These are phyloP conservation scores for Berghia stephanieae DNA, from an alignment of 1,140 invertebrate species.

Conservation along the genomic window DNA sequence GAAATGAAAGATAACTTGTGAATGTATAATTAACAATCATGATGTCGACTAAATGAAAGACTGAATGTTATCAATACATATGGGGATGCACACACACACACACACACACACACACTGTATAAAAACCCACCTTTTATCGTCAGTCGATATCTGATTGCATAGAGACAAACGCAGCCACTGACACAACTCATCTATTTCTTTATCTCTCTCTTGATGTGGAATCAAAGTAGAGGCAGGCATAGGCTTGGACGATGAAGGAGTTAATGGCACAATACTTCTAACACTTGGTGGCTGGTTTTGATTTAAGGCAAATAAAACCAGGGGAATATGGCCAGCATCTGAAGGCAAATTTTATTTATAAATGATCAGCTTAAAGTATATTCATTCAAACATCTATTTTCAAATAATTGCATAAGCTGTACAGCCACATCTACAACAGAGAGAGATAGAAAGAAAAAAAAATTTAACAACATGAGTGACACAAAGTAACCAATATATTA, in stretches of 20 bases:
- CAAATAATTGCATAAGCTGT: not conserved
- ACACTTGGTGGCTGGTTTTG: not conserved
- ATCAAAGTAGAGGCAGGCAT: no score
- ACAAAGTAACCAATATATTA: no score
- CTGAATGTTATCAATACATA: not conserved
- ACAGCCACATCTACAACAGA: not conserved
- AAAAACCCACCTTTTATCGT: no score
- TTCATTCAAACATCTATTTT: not conserved
- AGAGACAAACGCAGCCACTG: no score
- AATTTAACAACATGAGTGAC: not conserved
- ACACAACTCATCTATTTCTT: no score
- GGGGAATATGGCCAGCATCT: no score
- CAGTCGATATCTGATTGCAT: no score
- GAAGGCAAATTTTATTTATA: no score
- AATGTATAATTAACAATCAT: not conserved
- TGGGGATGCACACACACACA: not conserved
- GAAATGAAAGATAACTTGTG: not conserved
- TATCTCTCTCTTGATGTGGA: no score
- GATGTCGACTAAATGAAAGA: not conserved
- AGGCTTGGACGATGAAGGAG: no score
- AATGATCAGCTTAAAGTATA: not conserved
- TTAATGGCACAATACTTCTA: slow-evolving; percentile 5
- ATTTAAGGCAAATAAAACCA: slow-evolving; percentile 23
- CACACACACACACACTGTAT: no score
- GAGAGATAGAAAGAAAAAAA: not conserved